Evolutionary conservation across 1,140 invertebrate species (phyloP).

Genomic region (Aphelinus certus): DNA sequence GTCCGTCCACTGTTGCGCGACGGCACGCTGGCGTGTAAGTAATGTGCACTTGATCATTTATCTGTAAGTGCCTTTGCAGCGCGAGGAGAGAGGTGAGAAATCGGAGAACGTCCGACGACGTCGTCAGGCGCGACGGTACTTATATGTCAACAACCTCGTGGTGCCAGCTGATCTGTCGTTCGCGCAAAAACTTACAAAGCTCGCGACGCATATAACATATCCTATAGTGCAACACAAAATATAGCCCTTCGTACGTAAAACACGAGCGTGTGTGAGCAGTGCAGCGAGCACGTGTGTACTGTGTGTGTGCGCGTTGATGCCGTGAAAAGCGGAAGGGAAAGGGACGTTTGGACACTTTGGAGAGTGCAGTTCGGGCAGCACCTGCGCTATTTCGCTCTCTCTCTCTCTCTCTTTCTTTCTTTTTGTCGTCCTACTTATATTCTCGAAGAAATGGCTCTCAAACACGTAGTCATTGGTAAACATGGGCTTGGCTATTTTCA

Average conservation of each 20-base stretch:
- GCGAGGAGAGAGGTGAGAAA: not conserved
- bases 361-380: too few relatives aligned
- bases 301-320: not conserved
- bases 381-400: not conserved
- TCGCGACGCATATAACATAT: too few relatives aligned
- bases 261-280: too few relatives aligned
- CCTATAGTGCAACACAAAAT: too few relatives aligned
- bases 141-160: not conserved
- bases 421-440: not conserved
- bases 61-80: not conserved
- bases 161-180: too few relatives aligned
- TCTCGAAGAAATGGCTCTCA: conserved; percentile 42
- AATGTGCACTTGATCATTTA: too few relatives aligned
- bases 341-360: too few relatives aligned
- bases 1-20: too few relatives aligned
- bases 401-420: not conserved
- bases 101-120: not conserved
- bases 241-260: too few relatives aligned
- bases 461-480: conserved; percentile 56
- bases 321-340: not conserved
- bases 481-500: not conserved
- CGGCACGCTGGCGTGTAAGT: too few relatives aligned
- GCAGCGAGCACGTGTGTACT: too few relatives aligned
- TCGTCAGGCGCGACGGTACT: not conserved
- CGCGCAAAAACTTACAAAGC: too few relatives aligned